These are phyloP conservation scores for Dioctria linearis DNA, from an alignment of 2,888 invertebrate species.

Conservation along the genomic window DNA sequence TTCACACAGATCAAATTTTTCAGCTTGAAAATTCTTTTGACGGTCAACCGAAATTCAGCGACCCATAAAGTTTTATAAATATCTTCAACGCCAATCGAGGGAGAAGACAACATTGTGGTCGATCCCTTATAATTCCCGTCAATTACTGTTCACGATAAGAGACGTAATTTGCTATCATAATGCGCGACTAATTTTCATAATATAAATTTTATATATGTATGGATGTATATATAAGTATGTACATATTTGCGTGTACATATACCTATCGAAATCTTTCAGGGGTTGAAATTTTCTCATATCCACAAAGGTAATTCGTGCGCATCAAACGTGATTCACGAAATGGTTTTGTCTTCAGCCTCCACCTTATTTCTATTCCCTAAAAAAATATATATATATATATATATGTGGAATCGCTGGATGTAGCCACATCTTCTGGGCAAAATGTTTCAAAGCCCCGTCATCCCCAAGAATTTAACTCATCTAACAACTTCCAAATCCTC, in stretches of 20 bases:
- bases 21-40: constrained; percentile 50
- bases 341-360: constrained; percentile 61
- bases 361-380: neutral
- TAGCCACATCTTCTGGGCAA: constrained; percentile 23
- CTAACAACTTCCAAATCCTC: constrained; percentile 39
- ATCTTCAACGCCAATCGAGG: neutral
- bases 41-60: constrained; percentile 38
- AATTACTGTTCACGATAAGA: neutral
- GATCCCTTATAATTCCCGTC: constrained; percentile 15
- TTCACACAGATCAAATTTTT: constrained; percentile 30
- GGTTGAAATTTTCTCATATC: constrained; percentile 64
- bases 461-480: constrained; percentile 45
- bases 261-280: constrained; percentile 10
- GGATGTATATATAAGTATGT: no score
- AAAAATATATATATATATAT: neutral
- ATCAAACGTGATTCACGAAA: constrained; percentile 69
- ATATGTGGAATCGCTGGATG: neutral
- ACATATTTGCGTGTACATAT: neutral
- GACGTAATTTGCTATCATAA: constrained; percentile 51
- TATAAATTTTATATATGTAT: neutral
- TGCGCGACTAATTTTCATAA: constrained; percentile 59
- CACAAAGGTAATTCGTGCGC: constrained; percentile 69
- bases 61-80: constrained; percentile 38
- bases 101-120: neutral
- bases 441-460: constrained; percentile 31